Base-by-base conservation (phyloP, 2,797 vertebrate genomes). In the Lepilemur septentrionalis region DNA sequence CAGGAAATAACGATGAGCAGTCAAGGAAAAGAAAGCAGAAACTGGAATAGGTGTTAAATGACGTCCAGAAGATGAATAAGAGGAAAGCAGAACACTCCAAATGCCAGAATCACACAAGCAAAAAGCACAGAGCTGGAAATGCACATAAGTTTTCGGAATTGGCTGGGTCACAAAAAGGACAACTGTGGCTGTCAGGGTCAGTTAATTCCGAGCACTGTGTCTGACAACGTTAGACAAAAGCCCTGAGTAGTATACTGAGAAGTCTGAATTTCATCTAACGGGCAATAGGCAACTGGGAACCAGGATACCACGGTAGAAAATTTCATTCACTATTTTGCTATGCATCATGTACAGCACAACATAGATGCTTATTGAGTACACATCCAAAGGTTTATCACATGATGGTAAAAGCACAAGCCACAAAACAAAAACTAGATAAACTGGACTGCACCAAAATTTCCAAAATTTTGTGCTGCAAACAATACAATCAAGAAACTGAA, bases 311-410 rank as follows among this genome's bases (percentile, higher is more conserved):
- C 11, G 63, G 35, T 69, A 92, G 69, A 93, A 93, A 87, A 80
- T 67, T 84, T 89, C 10, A 89, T 48, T 91, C 48, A 83, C 72
- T 55, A 59, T 69, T 95, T 95, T 93, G 43, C 28, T 75, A 30
- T 69, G 28, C 22, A 43, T 30, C 22, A 30, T 50, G 52, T 20
- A 17, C 8, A 81, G 17, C 7, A 52, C 57, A 78, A 52, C 81
- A 57, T 32, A 73, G 41, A 23, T 76, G n/a, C 23, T 55, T 80
- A 55, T 1, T 48, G 35, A 61, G 22, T 30, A 69, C 10, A 70
- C 17, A 55, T 79, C 48, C 9, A 61, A 78, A n/a, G 41, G 50
- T 55, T 87, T 93, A 82, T 35, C 63, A 83, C 1, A 28, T 83
- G 46, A 79, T 32, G 50, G 38, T 32, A 23, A 93, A 87, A 88